phyloP scores from a whole-genome alignment of 2,113 vertebrate species.

The Ptilorrhoa leucosticta region DNA sequence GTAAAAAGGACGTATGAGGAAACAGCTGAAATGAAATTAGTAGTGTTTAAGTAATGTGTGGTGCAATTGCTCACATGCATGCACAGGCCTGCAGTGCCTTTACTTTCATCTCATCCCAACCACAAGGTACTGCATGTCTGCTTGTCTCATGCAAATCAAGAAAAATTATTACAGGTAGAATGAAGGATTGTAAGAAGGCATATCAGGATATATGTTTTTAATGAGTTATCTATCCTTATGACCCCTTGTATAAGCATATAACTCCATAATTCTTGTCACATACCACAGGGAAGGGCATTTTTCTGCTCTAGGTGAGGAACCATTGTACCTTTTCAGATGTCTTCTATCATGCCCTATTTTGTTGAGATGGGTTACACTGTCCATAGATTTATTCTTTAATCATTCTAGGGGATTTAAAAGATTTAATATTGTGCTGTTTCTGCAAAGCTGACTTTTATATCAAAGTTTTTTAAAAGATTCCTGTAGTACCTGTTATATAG shows the following conservation, averaged over 20 bases:
- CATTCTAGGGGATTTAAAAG: background rate
- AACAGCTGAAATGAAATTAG: background rate
- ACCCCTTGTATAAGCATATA: background rate
- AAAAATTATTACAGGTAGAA: background rate
- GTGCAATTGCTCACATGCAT: background rate
- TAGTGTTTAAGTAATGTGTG: background rate
- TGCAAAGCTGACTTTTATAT: background rate
- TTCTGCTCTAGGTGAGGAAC: background rate
- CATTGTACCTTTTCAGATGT: accelerated
- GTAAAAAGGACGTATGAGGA: background rate
- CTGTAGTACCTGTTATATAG: background rate
- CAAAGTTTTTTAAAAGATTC: background rate
- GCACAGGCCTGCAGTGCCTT: background rate
- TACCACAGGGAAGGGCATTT: background rate
- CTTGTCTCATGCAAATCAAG: background rate
- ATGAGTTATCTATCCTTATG: background rate
- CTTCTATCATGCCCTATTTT: accelerated
- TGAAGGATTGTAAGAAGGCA: background rate
- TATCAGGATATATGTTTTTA: background rate
- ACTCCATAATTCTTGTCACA: background rate
- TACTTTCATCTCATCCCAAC: background rate
- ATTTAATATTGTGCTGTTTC: background rate
- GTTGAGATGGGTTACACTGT: background rate
- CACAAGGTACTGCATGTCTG: accelerated
- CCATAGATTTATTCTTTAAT: background rate